Conservation (phyloP, 2,797 vertebrate species). For the Microctenopoma stevenorrisi region DNA sequence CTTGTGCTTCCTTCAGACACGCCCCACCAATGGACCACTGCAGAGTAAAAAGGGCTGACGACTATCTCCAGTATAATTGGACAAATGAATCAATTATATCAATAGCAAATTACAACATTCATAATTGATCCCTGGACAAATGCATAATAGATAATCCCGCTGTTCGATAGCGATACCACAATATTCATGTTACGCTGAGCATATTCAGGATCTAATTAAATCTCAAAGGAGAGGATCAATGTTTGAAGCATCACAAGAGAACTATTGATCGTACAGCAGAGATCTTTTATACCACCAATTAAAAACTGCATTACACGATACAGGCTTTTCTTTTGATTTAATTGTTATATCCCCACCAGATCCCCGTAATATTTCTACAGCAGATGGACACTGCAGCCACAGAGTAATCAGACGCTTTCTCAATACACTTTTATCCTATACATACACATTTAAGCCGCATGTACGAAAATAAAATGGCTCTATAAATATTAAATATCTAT, state of each 20-base stretch:
- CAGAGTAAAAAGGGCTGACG: conserved; percentile 65
- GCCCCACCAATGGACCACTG: conserved; percentile 31
- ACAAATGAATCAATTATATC: conserved; percentile 78
- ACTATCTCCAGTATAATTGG: conserved; percentile 73
- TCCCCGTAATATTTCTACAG: conserved; percentile 7
- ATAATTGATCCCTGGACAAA: conserved; percentile 77
- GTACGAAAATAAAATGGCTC: conserved; percentile 13
- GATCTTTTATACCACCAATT: conserved; percentile 55
- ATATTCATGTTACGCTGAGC: conserved; percentile 77
- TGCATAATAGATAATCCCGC: conserved; percentile 67
- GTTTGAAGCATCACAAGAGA: conserved; percentile 66
- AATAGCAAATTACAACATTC: conserved; percentile 83
- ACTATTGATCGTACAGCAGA: conserved; percentile 64
- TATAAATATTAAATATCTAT: neutral
- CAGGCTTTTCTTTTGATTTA: conserved; percentile 45
- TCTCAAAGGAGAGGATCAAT: conserved; percentile 78
- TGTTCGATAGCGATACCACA: conserved; percentile 64
- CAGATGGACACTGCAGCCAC: neutral
- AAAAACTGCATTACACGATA: conserved; percentile 47
- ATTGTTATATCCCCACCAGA: conserved; percentile 25
- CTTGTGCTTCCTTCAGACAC: conserved; percentile 48
- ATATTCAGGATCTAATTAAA: conserved; percentile 81
- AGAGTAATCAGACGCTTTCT: neutral
- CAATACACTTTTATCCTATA: neutral
- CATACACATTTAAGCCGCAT: neutral